phyloP scores from a whole-genome alignment of 2,113 vertebrate genomes.

The Puma concolor region DNA sequence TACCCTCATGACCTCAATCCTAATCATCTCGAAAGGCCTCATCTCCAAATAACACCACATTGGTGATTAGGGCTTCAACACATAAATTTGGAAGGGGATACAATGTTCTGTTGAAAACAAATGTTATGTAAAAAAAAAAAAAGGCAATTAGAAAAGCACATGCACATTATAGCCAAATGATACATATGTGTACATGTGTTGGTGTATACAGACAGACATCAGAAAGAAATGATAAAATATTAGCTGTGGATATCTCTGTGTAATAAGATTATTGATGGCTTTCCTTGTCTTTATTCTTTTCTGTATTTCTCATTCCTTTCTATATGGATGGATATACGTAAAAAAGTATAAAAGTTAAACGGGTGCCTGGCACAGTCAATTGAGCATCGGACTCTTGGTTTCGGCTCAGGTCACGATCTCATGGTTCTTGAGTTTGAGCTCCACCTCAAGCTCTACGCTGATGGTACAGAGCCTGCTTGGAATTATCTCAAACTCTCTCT shows the following conservation, averaged over 20 bases:
- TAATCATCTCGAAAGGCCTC: neutral
- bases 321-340: neutral
- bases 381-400: neutral
- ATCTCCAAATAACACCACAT: neutral
- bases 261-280: neutral
- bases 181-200: neutral
- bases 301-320: neutral
- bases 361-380: neutral
- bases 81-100: neutral
- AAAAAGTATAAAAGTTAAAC: neutral
- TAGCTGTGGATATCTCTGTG: neutral
- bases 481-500: too few relatives aligned
- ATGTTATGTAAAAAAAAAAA: neutral
- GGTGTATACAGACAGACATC: neutral
- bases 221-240: conserved; percentile 8
- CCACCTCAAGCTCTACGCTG: neutral
- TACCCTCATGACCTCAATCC: neutral
- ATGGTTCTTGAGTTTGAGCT: neutral
- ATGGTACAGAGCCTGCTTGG: neutral
- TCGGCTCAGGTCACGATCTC: neutral
- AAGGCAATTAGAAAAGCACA: neutral
- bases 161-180: neutral
- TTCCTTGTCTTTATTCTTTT: neutral
- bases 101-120: neutral
- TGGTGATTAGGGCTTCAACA: neutral